Base-by-base conservation (phyloP, 2,888 invertebrate genomes). In the Trichacis sp. region DNA sequence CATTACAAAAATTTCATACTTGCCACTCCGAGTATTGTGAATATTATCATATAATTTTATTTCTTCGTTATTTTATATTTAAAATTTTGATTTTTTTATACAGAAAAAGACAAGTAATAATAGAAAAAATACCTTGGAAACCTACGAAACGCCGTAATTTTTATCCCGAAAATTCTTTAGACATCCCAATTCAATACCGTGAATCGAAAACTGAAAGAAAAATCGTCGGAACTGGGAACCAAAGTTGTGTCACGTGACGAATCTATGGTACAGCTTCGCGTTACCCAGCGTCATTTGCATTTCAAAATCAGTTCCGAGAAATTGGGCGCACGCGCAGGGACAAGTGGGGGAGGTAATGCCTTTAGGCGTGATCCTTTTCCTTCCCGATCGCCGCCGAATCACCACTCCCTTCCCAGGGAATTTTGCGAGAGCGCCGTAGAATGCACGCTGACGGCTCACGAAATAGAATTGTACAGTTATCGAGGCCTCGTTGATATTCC, bases 281-380 rank as follows among this genome's bases (percentile, higher is more conserved):
- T n/a, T n/a, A n/a, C n/a, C n/a, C n/a, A n/a, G n/a, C 78, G 77
- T 74, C 69, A 76, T 76, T 74, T 75, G 80, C 78, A 79, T 80
- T 76, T 75, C 73, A 79, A 80, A 71, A 75, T 72, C 70, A 69
- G 73, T 79, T 79, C 76, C 71, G 64, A 70, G 76, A 77, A 78
- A 69, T 70, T 50, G 42, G 48, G 47, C 57, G 60, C 53, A 53
- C 50, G 46, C 49, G 40, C 8, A 15, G 43, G 17, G 15, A 17
- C 1, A 14, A 19, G n/a, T 42, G 17, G 17, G 17, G 61, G 48
- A 58, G 52, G 55, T 52, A 68, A 61, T 67, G 69, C 67, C 66
- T 60, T 3, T 9, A 3, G 12, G 36, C 50, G 48, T 55, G 52
- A 43, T 59, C 14, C 49, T 64, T 66, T 66, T 55, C 45, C 53